These are phyloP conservation scores for Drosophila truncata DNA, from an alignment of 1,140 invertebrate species.

Conservation along the genomic window DNA sequence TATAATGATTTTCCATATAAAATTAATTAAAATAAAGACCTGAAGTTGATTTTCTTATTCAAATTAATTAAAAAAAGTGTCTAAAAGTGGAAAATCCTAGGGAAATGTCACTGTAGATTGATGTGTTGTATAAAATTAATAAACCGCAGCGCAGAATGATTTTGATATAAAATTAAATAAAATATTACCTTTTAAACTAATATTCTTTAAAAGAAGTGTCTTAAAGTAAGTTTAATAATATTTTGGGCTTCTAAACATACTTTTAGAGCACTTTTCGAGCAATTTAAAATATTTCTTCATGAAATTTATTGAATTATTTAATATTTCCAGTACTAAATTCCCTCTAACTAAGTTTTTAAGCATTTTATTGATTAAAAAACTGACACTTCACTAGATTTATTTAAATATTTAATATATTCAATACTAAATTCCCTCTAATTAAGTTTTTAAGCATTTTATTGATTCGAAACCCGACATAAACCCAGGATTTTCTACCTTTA, in stretches of 20 bases:
- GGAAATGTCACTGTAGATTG: too few species aligned
- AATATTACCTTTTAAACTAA: too few species aligned
- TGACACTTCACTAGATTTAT: rapidly evolving
- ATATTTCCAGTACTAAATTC: too few species aligned
- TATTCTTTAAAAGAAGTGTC: background rate
- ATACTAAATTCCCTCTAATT: too few species aligned
- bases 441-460: background rate
- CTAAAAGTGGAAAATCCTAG: too few species aligned
- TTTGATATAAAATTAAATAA: too few species aligned
- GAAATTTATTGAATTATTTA: background rate
- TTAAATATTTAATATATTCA: background rate
- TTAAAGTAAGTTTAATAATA: too few species aligned
- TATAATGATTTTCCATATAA: background rate
- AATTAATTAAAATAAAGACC: too few species aligned
- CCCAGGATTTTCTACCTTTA: background rate
- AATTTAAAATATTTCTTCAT: background rate
- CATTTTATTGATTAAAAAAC: background rate
- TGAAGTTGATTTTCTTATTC: background rate
- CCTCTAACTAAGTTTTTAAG: background rate
- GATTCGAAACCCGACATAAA: background rate
- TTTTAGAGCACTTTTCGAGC: background rate
- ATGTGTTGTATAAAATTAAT: too few species aligned
- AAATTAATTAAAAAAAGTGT: background rate
- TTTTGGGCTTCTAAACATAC: background rate
- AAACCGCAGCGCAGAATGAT: too few species aligned